Base-by-base conservation (phyloP, 2,113 vertebrate genomes). In the Pimephales promelas region DNA sequence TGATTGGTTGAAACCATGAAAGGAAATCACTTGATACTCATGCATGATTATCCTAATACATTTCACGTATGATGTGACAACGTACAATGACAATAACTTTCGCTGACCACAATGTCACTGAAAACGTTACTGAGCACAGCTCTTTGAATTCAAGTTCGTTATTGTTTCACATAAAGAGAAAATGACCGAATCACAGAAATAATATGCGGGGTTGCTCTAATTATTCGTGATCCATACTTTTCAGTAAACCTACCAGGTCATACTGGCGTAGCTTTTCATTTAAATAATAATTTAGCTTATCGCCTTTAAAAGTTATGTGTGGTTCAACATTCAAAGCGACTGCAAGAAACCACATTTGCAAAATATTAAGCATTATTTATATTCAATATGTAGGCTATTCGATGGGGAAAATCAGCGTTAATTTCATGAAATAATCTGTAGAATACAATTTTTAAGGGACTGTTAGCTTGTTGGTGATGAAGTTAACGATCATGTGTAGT, bases 291-390 rank as follows among this genome's bases (percentile, higher is more conserved):
- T 26, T 61, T 81, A 11, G 28, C 72, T 70, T 74, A 18, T 14
- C 64, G 54, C n/a, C 76, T 2, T 43, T 61, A 5, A 11, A 56
- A 71, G 74, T 10, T 34, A 24, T 74, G 4, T 36, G 72, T 59
- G 62, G 36, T 61, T 52, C 14, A 28, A n/a, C 61, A 49, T 59
- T n/a, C 36, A 76, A 86, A 36, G 26, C 14, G 52, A n/a, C 40
- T 47, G 10, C 49, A 52, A 28, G 4, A 64, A 24, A 14, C 3
- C 83, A 79, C 61, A n/a, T 36, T 40, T 13, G 72, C 34, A 28
- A 36, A 34, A 83, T 64, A 45, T 47, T 73, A 74, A 26, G 81
- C 89, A 90, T 83, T 79, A 90, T 86, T 80, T 87, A 31, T 54
- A 74, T 62, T 77, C 5, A 59, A 57, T 16, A 24, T 3, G 24